Base-by-base conservation (phyloP, 2,888 invertebrate genomes). In the Ischnura elegans region DNA sequence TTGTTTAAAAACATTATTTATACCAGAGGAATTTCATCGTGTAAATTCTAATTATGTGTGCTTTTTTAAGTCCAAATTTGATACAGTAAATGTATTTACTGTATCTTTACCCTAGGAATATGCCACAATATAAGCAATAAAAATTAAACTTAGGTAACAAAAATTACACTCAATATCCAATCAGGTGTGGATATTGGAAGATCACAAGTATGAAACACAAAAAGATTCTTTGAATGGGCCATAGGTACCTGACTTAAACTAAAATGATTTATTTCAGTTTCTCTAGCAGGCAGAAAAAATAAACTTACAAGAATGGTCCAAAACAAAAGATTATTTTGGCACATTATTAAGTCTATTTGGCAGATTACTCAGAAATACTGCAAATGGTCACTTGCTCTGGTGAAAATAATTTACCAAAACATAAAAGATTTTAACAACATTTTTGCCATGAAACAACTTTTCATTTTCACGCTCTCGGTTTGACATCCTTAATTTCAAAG, bases 401-500 rank as follows among this genome's bases (percentile, higher is more conserved):
- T 76, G 36, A 76, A 90, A 90, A 55, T 90, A 42, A 55, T 55
- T 90, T 55, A 90, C 55, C 29, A 2, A 55, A 25, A 61, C 43
- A 47, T 21, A 21, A 55, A 51, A 87, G 42, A 51, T 29, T 51
- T 36, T 19, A 87, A 51, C 36, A 87, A 51, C 43, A 61, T 8
- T 42, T 76, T 90, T 90, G n/a, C 46, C 43, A 47, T n/a, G 29
- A 47, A 87, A 47, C 87, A 87, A 47, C 51, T 90, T 42, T 61
- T 25, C 47, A 87, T 47, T 55, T 87, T 93, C 93, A 94, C 36
- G 94, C 94, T 87, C 95, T 76, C 16, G 95, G 94, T 76, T 93
- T 94, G 16, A 93, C 93, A 86, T 94, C 94, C 95, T 98, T 98
- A 0, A 98, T 97, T 95, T 98, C 98, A 95, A 99, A 99, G 21